A percentile compares a stretch with the other conserved stretches of the same genome.
phyloP scores from a whole-genome alignment of 2,888 invertebrate genomes.

The Thalpophila matura region DNA sequence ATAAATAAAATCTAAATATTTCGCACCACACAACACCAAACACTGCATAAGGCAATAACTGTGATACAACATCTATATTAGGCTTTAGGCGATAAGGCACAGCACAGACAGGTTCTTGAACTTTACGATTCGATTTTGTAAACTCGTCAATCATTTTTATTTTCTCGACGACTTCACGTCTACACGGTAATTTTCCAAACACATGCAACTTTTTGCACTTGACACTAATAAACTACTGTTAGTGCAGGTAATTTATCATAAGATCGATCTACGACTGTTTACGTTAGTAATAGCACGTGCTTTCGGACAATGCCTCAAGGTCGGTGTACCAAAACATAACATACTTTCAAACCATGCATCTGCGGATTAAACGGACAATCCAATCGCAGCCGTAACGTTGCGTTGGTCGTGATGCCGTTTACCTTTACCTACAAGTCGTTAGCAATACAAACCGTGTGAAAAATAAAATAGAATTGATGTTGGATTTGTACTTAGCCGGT shows the following conservation, averaged over 20 bases:
- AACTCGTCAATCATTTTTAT: background rate
- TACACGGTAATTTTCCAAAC: constrained; percentile 23
- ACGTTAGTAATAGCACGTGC: constrained; percentile 43
- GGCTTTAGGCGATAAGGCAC: no score
- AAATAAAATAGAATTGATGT: constrained; percentile 18
- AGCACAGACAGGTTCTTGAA: background rate
- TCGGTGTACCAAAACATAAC: constrained; percentile 70
- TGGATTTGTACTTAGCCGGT: constrained; percentile 17
- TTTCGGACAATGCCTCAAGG: constrained; percentile 64
- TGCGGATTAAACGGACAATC: constrained; percentile 55
- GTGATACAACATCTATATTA: no score
- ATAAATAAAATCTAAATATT: background rate
- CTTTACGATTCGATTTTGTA: background rate
- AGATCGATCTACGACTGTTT: constrained; percentile 15
- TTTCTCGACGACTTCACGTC: background rate
- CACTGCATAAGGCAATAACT: no score
- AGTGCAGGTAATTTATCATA: constrained; percentile 19
- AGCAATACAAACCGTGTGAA: constrained; percentile 17
- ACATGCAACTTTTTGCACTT: constrained; percentile 41
- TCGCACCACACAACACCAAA: no score
- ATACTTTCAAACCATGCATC: constrained; percentile 77
- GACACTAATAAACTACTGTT: constrained; percentile 47
- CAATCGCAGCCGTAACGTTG: constrained; percentile 15
- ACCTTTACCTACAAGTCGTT: constrained; percentile 13
- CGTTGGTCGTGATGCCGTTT: constrained; percentile 66